phyloP scores from a whole-genome alignment of 2,113 vertebrate genomes.

The Ramphastos sulfuratus region DNA sequence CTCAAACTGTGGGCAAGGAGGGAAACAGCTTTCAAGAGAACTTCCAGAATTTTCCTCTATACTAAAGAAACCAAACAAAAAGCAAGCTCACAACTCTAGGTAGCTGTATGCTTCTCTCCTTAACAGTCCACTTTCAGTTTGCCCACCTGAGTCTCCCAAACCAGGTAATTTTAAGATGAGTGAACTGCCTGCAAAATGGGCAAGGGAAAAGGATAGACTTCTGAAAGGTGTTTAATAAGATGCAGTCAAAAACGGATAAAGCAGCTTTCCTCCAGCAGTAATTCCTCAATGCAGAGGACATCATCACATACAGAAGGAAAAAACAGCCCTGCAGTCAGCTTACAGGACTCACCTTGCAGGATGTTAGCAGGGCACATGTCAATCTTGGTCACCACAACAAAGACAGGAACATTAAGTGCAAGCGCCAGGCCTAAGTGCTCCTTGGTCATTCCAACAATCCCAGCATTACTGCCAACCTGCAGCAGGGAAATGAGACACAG shows the following conservation, averaged over 20 bases:
- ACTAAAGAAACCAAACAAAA: neutral
- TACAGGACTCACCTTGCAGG: constrained; percentile 87
- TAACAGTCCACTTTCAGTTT: neutral
- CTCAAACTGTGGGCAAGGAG: neutral
- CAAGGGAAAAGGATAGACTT: neutral
- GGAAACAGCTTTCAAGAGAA: neutral
- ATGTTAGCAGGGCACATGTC: constrained; percentile 99
- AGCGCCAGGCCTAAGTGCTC: constrained; percentile 95
- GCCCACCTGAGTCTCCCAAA: neutral
- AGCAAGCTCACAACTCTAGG: neutral
- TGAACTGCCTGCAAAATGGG: neutral
- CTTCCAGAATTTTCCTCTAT: neutral
- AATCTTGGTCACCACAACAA: constrained; percentile 98
- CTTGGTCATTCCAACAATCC: constrained; percentile 99
- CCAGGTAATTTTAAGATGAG: neutral
- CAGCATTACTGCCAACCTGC: constrained; percentile 97
- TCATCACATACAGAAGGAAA: neutral
- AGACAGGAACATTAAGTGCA: constrained; percentile 96
- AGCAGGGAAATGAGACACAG: constrained; percentile 7
- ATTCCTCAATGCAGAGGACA: neutral
- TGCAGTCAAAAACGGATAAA: neutral
- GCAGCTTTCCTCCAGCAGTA: neutral
- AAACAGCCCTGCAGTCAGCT: neutral
- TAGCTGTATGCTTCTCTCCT: neutral
- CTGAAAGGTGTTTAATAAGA: neutral